Base-by-base conservation (phyloP, 2,797 vertebrate species). In the Pelodytes ibericus region DNA sequence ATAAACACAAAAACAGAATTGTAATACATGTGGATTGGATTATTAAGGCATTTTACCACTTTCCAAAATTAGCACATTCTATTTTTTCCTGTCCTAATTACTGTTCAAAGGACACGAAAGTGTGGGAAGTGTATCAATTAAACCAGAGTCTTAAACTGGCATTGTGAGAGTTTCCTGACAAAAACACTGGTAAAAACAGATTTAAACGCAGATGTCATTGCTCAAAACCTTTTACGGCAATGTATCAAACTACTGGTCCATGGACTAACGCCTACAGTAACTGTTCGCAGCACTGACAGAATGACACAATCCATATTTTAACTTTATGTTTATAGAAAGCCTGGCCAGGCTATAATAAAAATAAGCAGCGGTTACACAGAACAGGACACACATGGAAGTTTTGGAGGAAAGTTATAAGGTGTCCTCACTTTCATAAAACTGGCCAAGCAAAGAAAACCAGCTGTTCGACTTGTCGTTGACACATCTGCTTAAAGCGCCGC, bases 171-270 rank as follows among this genome's bases (percentile, higher is more conserved):
- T 20, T 69, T 69, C 66, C 29, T 22, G 66, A 57, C 27, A 33
- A 68, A 24, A 3, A 9, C 4, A 8, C 15, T 39, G 36, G 36
- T 39, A 30, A 62, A 49, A 22, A 29, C 33, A 59, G 13, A 61
- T n/a, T 47, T 61, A 5, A 11, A 60, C 39, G 44, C 18, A 4
- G 20, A 36, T 31, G 27, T 61, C 3, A 61, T n/a, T 7, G 26
- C 44, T 44, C 33, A 49, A 47, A 61, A 47, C 69, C 69, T 71
- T 71, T 61, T 31, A 71, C 33, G 69, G 69, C 57, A 71, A 71
- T 22, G 27, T 39, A 71, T 47, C 69, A 49, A 30, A 47, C n/a
- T 15, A 27, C 69, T 33, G 27, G 57, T 7, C 36, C 22, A 13
- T 20, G 30, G 36, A 26, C 69, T 30, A 47, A 60, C 11, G 39